A percentile compares a stretch with the other conserved stretches of the same genome.
Evolutionary conservation across 2,797 vertebrate species (phyloP).

Genomic region (Crax fasciolata): DNA sequence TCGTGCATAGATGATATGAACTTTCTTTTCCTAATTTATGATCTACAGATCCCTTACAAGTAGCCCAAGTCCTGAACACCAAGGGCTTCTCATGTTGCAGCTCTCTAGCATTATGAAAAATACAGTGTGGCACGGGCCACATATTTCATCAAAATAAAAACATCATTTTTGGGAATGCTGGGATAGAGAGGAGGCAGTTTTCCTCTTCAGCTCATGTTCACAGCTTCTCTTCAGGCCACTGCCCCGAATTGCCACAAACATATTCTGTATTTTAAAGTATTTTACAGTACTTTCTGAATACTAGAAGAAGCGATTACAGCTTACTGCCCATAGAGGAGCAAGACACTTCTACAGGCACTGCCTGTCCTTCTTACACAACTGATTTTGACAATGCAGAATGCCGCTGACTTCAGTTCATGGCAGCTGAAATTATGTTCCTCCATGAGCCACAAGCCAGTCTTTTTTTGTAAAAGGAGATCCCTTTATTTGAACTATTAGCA

Average conservation of each 20-base stretch:
- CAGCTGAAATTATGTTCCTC: not conserved
- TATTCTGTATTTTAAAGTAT: not conserved
- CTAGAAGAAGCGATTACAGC: not conserved
- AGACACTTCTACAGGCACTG: not conserved
- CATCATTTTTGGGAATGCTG: not conserved
- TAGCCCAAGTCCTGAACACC: not conserved
- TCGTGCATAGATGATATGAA: not conserved
- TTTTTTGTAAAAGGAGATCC: not conserved
- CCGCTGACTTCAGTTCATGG: not conserved
- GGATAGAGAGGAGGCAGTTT: not conserved
- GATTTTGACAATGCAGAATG: not conserved
- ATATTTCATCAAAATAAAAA: not conserved
- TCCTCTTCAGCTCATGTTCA: not conserved
- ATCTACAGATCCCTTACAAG: not conserved
- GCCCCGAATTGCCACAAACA: not conserved
- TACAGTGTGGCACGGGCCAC: not conserved
- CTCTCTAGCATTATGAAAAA: not conserved
- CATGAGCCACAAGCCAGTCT: accelerated
- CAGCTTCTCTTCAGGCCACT: not conserved
- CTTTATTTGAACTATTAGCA: not conserved
- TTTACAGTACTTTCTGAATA: not conserved
- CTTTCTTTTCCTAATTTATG: not conserved
- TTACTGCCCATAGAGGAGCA: not conserved
- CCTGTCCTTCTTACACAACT: not conserved
- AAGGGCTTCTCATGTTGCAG: not conserved